Conservation (phyloP, 2,888 invertebrate genomes). For the Lasiommata megera region DNA sequence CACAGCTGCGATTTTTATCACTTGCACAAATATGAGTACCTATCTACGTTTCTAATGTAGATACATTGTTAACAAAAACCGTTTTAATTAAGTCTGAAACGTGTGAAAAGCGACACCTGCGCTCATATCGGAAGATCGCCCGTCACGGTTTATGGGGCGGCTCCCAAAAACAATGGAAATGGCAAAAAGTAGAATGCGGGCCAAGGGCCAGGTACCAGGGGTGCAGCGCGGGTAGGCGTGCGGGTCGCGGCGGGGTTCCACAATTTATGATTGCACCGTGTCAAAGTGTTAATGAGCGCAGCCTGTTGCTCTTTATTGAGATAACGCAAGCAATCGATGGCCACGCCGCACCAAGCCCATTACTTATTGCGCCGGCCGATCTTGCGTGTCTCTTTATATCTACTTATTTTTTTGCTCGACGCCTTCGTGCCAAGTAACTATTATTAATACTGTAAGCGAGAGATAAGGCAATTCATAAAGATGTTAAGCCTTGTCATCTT, state of each 20-base stretch:
- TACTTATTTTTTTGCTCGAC: constrained; percentile 55
- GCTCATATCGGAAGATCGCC: constrained; percentile 65
- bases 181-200: constrained; percentile 77
- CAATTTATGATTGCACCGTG: constrained; percentile 79
- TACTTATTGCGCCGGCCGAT: constrained; percentile 68
- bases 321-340: constrained; percentile 69
- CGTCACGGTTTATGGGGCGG: constrained; percentile 73
- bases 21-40: constrained; percentile 59
- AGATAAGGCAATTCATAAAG: constrained; percentile 63
- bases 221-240: constrained; percentile 62
- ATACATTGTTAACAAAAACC: constrained; percentile 60
- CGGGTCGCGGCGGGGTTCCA: constrained; percentile 75
- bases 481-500: constrained; percentile 45
- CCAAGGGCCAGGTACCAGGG: constrained; percentile 54
- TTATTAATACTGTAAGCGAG: constrained; percentile 58
- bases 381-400: constrained; percentile 68
- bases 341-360: constrained; percentile 56
- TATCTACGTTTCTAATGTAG: constrained; percentile 30
- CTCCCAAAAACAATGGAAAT: constrained; percentile 76
- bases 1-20: constrained; percentile 67
- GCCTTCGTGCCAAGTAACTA: constrained; percentile 65
- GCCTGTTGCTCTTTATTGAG: constrained; percentile 80
- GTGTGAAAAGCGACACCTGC: constrained; percentile 77
- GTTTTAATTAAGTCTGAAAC: constrained; percentile 69
- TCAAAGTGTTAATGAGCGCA: constrained; percentile 80